A percentile compares a stretch with the other conserved stretches of the same genome.
These are phyloP conservation scores for Porites lutea DNA, from an alignment of 64 coral and sea anemone species.

Conservation along the genomic window DNA sequence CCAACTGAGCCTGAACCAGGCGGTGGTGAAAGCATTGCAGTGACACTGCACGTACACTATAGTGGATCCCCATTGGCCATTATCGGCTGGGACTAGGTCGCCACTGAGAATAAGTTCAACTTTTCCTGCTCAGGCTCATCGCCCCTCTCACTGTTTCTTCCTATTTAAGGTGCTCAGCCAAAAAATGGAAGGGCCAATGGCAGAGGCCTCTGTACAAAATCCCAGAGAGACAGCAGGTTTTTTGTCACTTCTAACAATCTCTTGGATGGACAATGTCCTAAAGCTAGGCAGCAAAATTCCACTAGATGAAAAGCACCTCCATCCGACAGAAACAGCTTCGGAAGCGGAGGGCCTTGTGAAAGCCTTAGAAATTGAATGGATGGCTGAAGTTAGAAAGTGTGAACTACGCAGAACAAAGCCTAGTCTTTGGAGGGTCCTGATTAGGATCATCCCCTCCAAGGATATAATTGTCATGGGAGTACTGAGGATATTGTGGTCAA, in stretches of 20 bases:
- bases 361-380: slow-evolving; percentile 4
- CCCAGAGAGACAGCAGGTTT: slow-evolving; percentile 34
- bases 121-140: too few species aligned
- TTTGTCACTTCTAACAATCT: slow-evolving; percentile 53
- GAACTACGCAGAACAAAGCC: not conserved
- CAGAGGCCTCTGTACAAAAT: too few species aligned
- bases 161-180: too few species aligned
- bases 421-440: slow-evolving; percentile 42
- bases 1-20: too few species aligned
- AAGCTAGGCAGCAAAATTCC: slow-evolving; percentile 61
- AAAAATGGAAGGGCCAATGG: too few species aligned
- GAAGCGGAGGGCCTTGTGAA: not conserved
- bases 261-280: slow-evolving; percentile 54
- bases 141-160: too few species aligned
- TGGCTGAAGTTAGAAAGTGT: not conserved
- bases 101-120: too few species aligned
- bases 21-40: too few species aligned
- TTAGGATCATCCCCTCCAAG: not conserved
- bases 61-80: too few species aligned
- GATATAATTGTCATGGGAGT: not conserved
- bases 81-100: too few species aligned
- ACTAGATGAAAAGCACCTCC: slow-evolving; percentile 59
- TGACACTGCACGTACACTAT: too few species aligned
- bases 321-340: not conserved
- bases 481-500: not conserved